These are phyloP conservation scores for Trinorchestia longiramus DNA, from an alignment of 1,140 invertebrate species.

Conservation along the genomic window DNA sequence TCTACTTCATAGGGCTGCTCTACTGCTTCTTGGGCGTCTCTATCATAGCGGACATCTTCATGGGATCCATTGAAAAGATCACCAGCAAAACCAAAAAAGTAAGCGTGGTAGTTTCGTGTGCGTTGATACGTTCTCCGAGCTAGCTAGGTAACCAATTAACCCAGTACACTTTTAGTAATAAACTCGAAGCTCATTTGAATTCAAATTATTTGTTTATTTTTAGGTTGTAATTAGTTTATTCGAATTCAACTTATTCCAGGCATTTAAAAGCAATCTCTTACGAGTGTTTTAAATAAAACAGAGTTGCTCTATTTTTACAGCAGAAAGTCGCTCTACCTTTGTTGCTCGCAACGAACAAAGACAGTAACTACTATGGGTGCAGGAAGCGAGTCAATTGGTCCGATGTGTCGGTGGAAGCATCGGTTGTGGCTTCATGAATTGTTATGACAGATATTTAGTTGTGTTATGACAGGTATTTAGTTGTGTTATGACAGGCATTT, in stretches of 20 bases:
- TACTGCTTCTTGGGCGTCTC: constrained; percentile 76
- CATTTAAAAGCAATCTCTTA: too few relatives aligned
- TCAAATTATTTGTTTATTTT: too few relatives aligned
- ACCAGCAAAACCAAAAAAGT: constrained; percentile 76
- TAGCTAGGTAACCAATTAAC: not conserved
- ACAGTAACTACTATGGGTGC: not conserved
- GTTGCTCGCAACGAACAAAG: not conserved
- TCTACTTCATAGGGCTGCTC: constrained; percentile 75
- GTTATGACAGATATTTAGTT: not conserved
- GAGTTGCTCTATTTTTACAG: too few relatives aligned
- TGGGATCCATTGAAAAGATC: constrained; percentile 77
- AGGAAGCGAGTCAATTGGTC: not conserved
- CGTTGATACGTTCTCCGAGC: not conserved
- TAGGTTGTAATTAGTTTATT: too few relatives aligned
- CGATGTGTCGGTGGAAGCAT: not conserved
- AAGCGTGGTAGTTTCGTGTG: constrained; percentile 67
- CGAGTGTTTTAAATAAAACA: too few relatives aligned
- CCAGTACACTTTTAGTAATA: too few relatives aligned
- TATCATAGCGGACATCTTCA: constrained; percentile 77
- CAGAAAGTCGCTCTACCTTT: too few relatives aligned
- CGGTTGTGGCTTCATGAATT: not conserved
- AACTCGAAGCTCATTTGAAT: too few relatives aligned
- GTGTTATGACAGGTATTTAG: too few relatives aligned
- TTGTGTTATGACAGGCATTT: too few relatives aligned
- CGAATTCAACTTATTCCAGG: too few relatives aligned